Evolutionary conservation across 1,140 invertebrate species (phyloP).

Genomic region (Ips typographus): DNA sequence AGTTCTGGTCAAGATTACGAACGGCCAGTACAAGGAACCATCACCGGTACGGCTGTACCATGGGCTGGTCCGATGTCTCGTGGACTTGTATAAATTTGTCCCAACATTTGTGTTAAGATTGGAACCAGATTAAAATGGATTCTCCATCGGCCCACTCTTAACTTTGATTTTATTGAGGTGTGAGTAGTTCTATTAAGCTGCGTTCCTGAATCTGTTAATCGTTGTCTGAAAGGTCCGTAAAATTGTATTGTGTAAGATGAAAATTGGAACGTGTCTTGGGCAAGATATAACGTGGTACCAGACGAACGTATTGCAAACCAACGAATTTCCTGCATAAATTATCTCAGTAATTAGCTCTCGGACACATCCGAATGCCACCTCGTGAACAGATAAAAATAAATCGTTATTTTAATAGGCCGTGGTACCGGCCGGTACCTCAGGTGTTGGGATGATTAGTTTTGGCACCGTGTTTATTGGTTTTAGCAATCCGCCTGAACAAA

Average conservation of each 20-base stretch:
- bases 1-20: conserved; percentile 4
- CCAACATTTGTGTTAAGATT: conserved; percentile 48
- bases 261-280: conserved; percentile 7
- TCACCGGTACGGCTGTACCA: conserved; percentile 36
- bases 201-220: conserved; percentile 5
- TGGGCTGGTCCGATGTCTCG: conserved; percentile 47
- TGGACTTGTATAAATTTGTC: conserved; percentile 51
- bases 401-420: conserved; percentile 32
- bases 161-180: conserved; percentile 46
- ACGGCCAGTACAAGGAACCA: background rate
- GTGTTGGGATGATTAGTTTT: conserved; percentile 33
- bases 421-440: conserved; percentile 22
- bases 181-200: conserved; percentile 13
- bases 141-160: conserved; percentile 46
- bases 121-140: conserved; percentile 48
- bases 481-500: background rate
- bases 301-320: conserved; percentile 42
- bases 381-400: conserved; percentile 37
- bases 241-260: background rate
- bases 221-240: background rate
- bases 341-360: conserved; percentile 39
- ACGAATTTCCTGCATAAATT: conserved; percentile 42
- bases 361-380: conserved; percentile 36
- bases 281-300: conserved; percentile 14
- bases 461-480: conserved; percentile 29